Evolutionary conservation across 2,888 invertebrate species (phyloP).

Genomic region (Drosophila niveifrons): DNA sequence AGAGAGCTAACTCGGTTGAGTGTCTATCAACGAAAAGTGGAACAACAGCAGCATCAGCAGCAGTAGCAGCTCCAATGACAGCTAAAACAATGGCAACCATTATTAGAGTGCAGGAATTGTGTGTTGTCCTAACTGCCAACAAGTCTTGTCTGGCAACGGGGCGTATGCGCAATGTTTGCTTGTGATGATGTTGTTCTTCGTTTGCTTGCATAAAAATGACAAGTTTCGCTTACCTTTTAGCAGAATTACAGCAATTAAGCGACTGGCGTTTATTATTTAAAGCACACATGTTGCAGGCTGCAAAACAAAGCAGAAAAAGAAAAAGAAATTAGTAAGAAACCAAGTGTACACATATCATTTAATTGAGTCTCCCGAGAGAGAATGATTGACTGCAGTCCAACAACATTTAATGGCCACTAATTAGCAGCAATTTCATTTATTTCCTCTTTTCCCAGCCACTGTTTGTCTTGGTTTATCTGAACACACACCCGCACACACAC

Average conservation of each 20-base stretch:
- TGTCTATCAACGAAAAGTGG: constrained; percentile 42
- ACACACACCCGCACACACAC: background rate
- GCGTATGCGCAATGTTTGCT: constrained; percentile 47
- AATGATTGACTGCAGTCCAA: constrained; percentile 24
- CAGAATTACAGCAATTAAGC: constrained; percentile 57
- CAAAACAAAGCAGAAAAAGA: constrained; percentile 3
- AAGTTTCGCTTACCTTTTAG: constrained; percentile 60
- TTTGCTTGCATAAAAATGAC: constrained; percentile 23
- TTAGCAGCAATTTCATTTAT: constrained; percentile 21
- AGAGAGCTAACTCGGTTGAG: constrained; percentile 13
- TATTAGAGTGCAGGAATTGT: constrained; percentile 38
- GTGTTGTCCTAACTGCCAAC: constrained; percentile 25
- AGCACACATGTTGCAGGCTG: constrained; percentile 49
- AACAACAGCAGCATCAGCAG: constrained; percentile 29
- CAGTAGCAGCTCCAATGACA: constrained; percentile 43
- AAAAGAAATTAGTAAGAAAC: constrained; percentile 22
- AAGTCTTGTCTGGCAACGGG: constrained; percentile 9
- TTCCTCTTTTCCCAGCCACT: background rate
- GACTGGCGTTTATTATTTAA: constrained; percentile 30
- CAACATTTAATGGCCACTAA: constrained; percentile 28
- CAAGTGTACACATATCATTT: constrained; percentile 11
- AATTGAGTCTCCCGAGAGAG: constrained; percentile 10
- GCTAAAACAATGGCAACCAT: constrained; percentile 59
- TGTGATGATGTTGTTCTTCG: constrained; percentile 16
- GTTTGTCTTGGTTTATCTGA: background rate